These are phyloP conservation scores for Xiphorhynchus erythropygius DNA, from an alignment of 2,797 vertebrate species.

Conservation along the genomic window DNA sequence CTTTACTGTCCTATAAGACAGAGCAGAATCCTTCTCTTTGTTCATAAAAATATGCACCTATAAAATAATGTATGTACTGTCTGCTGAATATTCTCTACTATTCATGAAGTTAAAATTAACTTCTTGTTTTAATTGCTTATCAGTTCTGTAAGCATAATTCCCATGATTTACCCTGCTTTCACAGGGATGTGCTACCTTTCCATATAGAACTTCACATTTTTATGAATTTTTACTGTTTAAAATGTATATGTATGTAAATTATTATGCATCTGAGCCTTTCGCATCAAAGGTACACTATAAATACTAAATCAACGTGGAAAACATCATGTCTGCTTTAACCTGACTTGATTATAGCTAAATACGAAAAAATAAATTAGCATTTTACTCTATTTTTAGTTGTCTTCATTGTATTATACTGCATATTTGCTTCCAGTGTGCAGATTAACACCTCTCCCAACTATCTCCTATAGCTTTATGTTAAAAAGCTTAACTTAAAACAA, in stretches of 20 bases:
- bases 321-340: constrained; percentile 75
- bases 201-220: constrained; percentile 71
- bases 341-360: constrained; percentile 80
- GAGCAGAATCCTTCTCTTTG: background rate
- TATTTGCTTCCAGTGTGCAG: constrained; percentile 70
- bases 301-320: constrained; percentile 77
- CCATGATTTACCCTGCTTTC: constrained; percentile 72
- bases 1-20: background rate
- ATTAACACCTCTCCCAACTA: constrained; percentile 45
- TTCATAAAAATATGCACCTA: constrained; percentile 29
- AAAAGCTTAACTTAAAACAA: constrained; percentile 25
- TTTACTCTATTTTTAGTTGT: constrained; percentile 75
- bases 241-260: constrained; percentile 85
- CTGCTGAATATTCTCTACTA: constrained; percentile 65
- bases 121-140: constrained; percentile 74
- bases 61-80: constrained; percentile 51
- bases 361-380: constrained; percentile 80
- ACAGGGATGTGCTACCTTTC: constrained; percentile 57
- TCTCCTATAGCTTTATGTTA: constrained; percentile 26
- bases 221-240: constrained; percentile 79
- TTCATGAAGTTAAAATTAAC: constrained; percentile 74
- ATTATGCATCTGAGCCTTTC: constrained; percentile 74
- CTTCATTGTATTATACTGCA: constrained; percentile 74
- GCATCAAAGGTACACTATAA: constrained; percentile 75
- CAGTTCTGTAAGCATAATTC: constrained; percentile 74